phyloP scores from a whole-genome alignment of 1,140 invertebrate species.

The Calycopis cecrops region DNA sequence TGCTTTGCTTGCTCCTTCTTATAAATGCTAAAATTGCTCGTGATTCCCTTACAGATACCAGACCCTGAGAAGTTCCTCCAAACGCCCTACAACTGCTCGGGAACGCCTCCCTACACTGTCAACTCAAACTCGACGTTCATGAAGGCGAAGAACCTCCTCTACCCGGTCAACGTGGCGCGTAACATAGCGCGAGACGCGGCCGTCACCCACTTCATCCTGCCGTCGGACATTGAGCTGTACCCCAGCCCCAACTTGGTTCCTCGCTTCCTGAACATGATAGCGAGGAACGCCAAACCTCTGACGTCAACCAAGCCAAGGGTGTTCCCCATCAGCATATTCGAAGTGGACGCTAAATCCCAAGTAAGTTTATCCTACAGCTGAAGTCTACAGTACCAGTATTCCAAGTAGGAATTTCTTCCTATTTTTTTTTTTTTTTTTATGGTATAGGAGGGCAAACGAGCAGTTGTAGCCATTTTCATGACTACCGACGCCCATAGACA shows the following conservation, averaged over 20 bases:
- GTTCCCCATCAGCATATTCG: constrained; percentile 89
- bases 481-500: too few relatives aligned
- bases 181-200: constrained; percentile 90
- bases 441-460: too few relatives aligned
- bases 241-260: constrained; percentile 84
- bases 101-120: constrained; percentile 81
- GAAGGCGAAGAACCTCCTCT: constrained; percentile 85
- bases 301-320: constrained; percentile 82
- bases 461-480: too few relatives aligned
- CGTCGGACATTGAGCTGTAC: constrained; percentile 82
- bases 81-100: constrained; percentile 81
- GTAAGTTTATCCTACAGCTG: too few relatives aligned
- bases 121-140: constrained; percentile 83
- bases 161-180: constrained; percentile 91
- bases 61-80: constrained; percentile 77
- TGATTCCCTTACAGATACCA: constrained; percentile 77
- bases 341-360: constrained; percentile 82
- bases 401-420: too few relatives aligned
- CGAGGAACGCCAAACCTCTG: constrained; percentile 80
- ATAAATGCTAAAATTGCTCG: too few relatives aligned
- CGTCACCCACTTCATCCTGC: constrained; percentile 88
- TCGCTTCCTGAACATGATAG: constrained; percentile 89
- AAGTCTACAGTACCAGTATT: too few relatives aligned
- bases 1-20: too few relatives aligned
- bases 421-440: too few relatives aligned